These are phyloP conservation scores for Theodoxus fluviatilis DNA, from an alignment of 2,888 invertebrate species.

Conservation along the genomic window DNA sequence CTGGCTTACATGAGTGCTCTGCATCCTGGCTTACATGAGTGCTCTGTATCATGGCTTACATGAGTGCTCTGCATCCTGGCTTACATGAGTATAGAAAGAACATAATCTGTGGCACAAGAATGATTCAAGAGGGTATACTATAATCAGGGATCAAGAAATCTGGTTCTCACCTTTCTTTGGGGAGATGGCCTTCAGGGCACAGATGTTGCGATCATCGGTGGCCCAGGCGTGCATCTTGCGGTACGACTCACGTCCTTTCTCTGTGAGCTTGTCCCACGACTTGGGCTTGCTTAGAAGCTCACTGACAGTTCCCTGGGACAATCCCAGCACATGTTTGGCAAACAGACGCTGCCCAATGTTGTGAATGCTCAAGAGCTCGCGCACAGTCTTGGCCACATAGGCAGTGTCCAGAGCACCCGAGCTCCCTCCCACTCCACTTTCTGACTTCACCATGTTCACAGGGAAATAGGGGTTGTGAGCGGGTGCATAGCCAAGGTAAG, in stretches of 20 bases:
- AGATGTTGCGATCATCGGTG: constrained; percentile 94
- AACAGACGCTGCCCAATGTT: constrained; percentile 98
- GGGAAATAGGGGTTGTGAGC: constrained; percentile 36
- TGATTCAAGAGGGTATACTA: too few relatives aligned
- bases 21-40: too few relatives aligned
- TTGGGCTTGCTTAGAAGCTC: constrained; percentile 98
- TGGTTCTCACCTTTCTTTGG: constrained; percentile 66
- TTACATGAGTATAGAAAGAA: too few relatives aligned
- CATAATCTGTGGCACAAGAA: too few relatives aligned
- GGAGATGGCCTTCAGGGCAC: constrained; percentile 96
- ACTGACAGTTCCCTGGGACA: constrained; percentile 95
- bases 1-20: too few relatives aligned
- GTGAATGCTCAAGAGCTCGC: constrained; percentile 92
- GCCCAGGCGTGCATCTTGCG: constrained; percentile 99
- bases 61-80: too few relatives aligned
- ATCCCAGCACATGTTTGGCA: constrained; percentile 95
- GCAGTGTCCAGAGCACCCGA: constrained; percentile 87
- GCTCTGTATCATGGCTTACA: too few relatives aligned
- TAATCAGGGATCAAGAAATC: too few relatives aligned
- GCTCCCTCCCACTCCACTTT: constrained; percentile 28
- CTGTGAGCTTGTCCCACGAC: constrained; percentile 99
- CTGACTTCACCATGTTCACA: constrained; percentile 37
- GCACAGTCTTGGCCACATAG: constrained; percentile 86
- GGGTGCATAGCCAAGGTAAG: constrained; percentile 33
- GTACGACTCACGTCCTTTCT: constrained; percentile 98